Percentiles rank a stretch among this genome's conserved stretches.
Conservation (phyloP, 1,140 invertebrate genomes). For the Trialeurodes vaporariorum region DNA sequence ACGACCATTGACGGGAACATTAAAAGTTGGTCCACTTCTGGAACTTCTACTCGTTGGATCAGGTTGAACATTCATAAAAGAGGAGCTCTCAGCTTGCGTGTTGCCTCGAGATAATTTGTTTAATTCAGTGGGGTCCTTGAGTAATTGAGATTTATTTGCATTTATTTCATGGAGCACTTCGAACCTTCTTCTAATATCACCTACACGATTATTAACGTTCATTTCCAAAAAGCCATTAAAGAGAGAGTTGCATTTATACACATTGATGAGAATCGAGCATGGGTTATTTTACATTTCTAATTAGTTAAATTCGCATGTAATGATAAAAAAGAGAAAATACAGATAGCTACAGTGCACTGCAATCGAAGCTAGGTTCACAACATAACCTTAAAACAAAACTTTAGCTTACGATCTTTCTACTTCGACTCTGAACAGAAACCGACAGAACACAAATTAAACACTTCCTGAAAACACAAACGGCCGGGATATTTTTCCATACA, state of each 20-base stretch:
- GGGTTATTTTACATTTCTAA: not conserved
- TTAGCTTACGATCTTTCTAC: not conserved
- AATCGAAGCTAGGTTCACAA: not conserved
- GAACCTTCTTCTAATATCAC: not conserved
- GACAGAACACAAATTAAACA: not conserved
- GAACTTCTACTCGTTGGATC: not conserved
- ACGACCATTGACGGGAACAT: not conserved
- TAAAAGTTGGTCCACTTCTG: not conserved
- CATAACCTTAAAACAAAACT: not conserved
- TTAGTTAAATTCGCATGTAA: not conserved
- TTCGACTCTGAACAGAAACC: not conserved
- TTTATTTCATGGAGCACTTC: not conserved
- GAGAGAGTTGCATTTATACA: not conserved
- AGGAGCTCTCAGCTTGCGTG: not conserved
- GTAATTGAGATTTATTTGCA: not conserved
- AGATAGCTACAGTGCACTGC: not conserved
- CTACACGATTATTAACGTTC: not conserved
- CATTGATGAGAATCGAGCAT: not conserved
- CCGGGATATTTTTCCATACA: not conserved
- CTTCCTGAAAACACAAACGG: not conserved
- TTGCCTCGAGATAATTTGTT: not conserved
- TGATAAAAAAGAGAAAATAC: not conserved
- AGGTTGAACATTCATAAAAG: not conserved
- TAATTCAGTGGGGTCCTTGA: not conserved
- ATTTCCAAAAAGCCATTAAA: not conserved